These are phyloP conservation scores for Gobionotothen gibberifrons DNA, from an alignment of 2,797 vertebrate genomes.

Conservation along the genomic window DNA sequence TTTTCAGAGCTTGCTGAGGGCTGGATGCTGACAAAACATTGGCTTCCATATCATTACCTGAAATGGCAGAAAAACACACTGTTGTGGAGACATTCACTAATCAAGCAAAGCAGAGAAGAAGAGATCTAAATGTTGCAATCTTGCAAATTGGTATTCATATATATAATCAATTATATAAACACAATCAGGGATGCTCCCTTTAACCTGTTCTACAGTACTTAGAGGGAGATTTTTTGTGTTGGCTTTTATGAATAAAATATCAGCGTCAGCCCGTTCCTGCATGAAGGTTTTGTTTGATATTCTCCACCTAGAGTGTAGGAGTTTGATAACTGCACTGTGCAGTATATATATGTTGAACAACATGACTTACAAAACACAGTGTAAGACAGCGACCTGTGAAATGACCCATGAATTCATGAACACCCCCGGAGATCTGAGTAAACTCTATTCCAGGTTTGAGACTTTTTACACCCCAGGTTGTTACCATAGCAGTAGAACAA, in stretches of 20 bases:
- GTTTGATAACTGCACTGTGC: not conserved
- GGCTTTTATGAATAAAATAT: not conserved
- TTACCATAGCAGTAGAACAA: not conserved
- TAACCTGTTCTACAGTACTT: not conserved
- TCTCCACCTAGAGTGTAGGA: not conserved
- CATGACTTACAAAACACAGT: constrained; percentile 14
- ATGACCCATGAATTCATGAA: constrained; percentile 29
- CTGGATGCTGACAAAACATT: not conserved
- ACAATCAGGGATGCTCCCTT: not conserved
- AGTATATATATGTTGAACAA: not conserved
- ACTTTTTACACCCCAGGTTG: not conserved
- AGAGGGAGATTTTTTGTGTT: not conserved
- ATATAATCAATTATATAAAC: not conserved
- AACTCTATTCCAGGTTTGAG: constrained; percentile 37
- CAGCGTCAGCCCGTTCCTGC: not conserved
- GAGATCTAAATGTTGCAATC: not conserved
- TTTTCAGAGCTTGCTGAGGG: not conserved
- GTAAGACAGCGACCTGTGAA: constrained; percentile 25
- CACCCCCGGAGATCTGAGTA: constrained; percentile 32
- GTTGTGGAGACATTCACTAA: not conserved
- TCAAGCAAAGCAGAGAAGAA: not conserved
- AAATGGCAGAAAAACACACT: not conserved
- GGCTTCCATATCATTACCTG: not conserved
- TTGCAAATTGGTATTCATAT: not conserved
- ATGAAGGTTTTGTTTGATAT: not conserved